These are phyloP conservation scores for Coremacera marginata DNA, from an alignment of 2,888 invertebrate genomes.

Conservation along the genomic window DNA sequence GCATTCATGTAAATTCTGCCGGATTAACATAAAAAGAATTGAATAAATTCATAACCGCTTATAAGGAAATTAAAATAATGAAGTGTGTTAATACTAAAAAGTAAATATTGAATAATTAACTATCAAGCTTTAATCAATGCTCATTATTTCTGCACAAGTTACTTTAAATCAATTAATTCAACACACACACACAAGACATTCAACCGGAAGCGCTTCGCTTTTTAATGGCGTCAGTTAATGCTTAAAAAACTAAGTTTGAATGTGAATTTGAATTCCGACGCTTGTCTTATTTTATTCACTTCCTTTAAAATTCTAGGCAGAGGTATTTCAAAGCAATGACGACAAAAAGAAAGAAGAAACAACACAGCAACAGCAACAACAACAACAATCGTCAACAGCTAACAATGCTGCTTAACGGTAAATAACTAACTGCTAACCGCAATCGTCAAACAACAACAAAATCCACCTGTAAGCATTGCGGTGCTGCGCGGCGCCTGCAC, in stretches of 20 bases:
- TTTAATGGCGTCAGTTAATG: slow-evolving; percentile 25
- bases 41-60: too few relatives aligned
- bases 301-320: neutral
- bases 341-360: neutral
- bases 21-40: too few relatives aligned
- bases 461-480: slow-evolving; percentile 27
- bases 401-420: neutral
- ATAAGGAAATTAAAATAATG: too few relatives aligned
- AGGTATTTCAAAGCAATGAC: neutral
- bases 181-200: neutral
- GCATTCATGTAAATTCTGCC: too few relatives aligned
- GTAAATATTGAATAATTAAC: neutral
- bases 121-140: neutral
- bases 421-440: slow-evolving; percentile 17
- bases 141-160: neutral
- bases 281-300: slow-evolving; percentile 23
- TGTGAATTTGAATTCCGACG: slow-evolving; percentile 27
- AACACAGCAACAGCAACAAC: neutral
- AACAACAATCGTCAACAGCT: neutral
- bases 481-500: neutral
- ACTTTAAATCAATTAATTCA: neutral
- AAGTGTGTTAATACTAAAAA: neutral
- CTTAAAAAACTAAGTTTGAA: slow-evolving; percentile 20
- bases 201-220: slow-evolving; percentile 14
- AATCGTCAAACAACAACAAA: slow-evolving; percentile 17